Percentiles rank a stretch among this genome's conserved stretches.
These are phyloP conservation scores for Wiebesia pumilae DNA, from an alignment of 1,140 invertebrate species.

Conservation along the genomic window DNA sequence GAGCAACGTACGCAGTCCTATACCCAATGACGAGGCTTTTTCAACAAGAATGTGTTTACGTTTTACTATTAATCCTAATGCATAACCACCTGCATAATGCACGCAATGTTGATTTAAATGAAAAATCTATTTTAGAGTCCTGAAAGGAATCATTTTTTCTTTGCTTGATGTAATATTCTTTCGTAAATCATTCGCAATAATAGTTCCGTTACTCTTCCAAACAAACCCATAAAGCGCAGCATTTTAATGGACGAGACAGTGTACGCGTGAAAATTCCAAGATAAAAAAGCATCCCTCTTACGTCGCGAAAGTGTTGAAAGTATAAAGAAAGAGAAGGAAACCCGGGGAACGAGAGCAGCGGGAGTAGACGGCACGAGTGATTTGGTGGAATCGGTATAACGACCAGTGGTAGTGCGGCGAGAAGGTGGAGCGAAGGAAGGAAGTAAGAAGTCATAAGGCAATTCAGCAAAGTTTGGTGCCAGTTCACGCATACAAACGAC, in stretches of 20 bases:
- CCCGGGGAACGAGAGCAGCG: not conserved
- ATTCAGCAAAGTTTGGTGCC: slow-evolving; percentile 73
- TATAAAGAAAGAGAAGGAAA: not conserved
- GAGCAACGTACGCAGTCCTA: too few relatives aligned
- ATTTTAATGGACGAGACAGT: slow-evolving; percentile 14
- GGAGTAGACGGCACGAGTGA: slow-evolving; percentile 36
- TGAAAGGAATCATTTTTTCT: too few relatives aligned
- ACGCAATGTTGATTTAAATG: too few relatives aligned
- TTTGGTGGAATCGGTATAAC: slow-evolving; percentile 56
- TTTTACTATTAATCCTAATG: too few relatives aligned
- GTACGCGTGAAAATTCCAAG: not conserved
- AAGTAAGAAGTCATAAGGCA: slow-evolving; percentile 71
- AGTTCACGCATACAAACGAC: slow-evolving; percentile 73
- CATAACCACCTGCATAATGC: too few relatives aligned
- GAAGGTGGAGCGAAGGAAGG: slow-evolving; percentile 43
- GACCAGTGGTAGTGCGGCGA: slow-evolving; percentile 40
- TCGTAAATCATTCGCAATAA: not conserved
- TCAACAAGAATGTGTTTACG: too few relatives aligned
- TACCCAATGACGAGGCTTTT: too few relatives aligned
- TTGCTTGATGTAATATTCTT: not conserved
- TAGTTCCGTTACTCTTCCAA: not conserved
- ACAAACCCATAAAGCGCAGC: not conserved
- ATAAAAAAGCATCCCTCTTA: not conserved
- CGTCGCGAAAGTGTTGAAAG: slow-evolving; percentile 14
- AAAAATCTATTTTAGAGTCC: too few relatives aligned